phyloP scores from a whole-genome alignment of 2,113 vertebrate species.

The Anthoscopus minutus region DNA sequence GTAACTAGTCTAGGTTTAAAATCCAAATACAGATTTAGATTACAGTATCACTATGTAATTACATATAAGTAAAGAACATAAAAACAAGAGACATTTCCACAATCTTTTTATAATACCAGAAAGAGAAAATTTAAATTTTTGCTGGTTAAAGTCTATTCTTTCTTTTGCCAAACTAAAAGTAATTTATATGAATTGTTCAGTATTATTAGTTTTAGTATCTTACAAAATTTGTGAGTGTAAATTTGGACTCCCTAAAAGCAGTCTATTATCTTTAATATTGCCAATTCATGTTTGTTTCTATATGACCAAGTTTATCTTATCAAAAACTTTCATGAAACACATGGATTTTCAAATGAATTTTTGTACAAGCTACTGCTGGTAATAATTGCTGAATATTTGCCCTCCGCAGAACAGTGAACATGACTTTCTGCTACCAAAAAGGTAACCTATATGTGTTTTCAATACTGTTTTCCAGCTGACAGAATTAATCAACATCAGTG shows the following conservation, averaged over 20 bases:
- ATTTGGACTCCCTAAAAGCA: not conserved
- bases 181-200: not conserved
- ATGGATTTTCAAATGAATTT: not conserved
- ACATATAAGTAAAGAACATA: not conserved
- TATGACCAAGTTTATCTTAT: fast-evolving
- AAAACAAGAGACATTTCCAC: not conserved
- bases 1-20: not conserved
- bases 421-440: not conserved
- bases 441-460: not conserved
- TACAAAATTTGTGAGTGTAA: not conserved
- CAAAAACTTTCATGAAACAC: not conserved
- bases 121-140: not conserved
- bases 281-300: not conserved
- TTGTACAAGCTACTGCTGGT: not conserved
- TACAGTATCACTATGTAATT: not conserved
- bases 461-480: constrained; percentile 21
- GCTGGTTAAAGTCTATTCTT: not conserved
- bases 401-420: not conserved
- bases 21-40: not conserved
- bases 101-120: not conserved
- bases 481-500: constrained; percentile 42
- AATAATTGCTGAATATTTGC: not conserved
- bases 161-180: not conserved
- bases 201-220: not conserved
- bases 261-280: not conserved